Base-by-base conservation (phyloP, 2,113 vertebrate species). In the Erinaceus europaeus region DNA sequence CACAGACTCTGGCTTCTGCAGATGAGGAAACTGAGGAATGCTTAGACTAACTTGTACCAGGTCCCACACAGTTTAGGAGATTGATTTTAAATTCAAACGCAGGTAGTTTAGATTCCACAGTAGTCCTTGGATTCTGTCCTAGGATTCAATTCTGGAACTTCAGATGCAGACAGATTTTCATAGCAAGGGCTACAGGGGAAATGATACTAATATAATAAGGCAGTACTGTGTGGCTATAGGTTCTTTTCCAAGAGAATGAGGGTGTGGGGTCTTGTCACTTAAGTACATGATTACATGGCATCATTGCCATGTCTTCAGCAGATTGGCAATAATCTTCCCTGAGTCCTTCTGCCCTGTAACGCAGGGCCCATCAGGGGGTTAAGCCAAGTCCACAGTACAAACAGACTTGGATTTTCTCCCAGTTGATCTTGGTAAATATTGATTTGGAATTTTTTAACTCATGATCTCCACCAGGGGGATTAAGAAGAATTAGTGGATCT, bases 171-270 rank as follows among this genome's bases (percentile, higher is more conserved):
- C 42, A 4, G 34, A 87, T 55, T 62, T 76, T 67, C 52, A 25
- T 1, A 20, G 40, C 1, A 1, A 23, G 53, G 62, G 18, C 53
- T 84, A 5, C 13, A 52, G 79, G 67, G 15, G 17, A 69, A 72
- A 9, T 73, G 75, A 73, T 36, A 20, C 62, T 75, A 79, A 61
- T 75, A 67, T 59, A 78, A 61, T 84, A 79, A 94, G 44, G 50
- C 46, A 40, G 10, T 52, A 34, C 44, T 17, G 40, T 46, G 18
- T 53, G 38, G 79, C 59, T 79, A 73, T 73, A 80, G 34, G 79
- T 55, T 79, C 68, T 68, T 79, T 83, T 83, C 20, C 20, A 73
- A 50, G 23, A 34, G 79, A 64, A 73, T 18, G 59, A 68, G 72
- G 29, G 62, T 32, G 23, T 87, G n/a, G 14, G 82, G 17, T 1